Evolutionary conservation across 2,888 invertebrate species (phyloP), one percentile per base, ranked within the genome.

Genomic region (Timema cristinae): DNA sequence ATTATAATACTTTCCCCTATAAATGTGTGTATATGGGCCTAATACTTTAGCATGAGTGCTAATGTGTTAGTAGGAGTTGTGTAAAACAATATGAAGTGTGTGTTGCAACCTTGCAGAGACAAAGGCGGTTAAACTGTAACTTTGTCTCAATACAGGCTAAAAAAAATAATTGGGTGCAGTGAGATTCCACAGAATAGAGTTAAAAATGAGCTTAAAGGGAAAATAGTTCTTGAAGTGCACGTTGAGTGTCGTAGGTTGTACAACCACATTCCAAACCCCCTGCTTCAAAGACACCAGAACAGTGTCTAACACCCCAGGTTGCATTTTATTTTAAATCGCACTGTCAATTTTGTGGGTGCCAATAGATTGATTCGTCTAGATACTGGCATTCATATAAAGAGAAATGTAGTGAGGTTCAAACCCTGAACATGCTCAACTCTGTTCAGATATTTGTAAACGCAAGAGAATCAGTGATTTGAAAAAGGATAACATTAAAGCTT

Each of bases 381-480:
- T 56, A 16, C 56, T 6, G 5, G 56, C n/a, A 56, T 13, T 16
- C 56, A 56, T 11, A 56, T 11, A 56, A 56, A 56, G 56, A 56
- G 56, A 16, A 56, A 56, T 56, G 56, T n/a, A 2, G 56, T 56
- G 56, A 56, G 56, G 56, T 56, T 56, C 56, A 56, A 56, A 56
- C 7, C n/a, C 56, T 56, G 56, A 56, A 56, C 56, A 6, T 16
- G 16, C 15, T 56, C 11, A 16, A 7, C 11, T 56, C 56, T 56
- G 56, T 56, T 9, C 7, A 6, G 56, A 13, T 13, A 11, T 13
- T 13, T 56, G 56, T 6, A 11, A 56, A 56, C 56, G 56, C 56
- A 56, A 56, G 56, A 13, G 56, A n/a, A n/a, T n/a, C n/a, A n/a
- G n/a, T n/a, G n/a, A n/a, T n/a, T n/a, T n/a, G n/a, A n/a, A n/a